Evolutionary conservation across 2,113 vertebrate species (phyloP).

Genomic region (Vimba vimba): DNA sequence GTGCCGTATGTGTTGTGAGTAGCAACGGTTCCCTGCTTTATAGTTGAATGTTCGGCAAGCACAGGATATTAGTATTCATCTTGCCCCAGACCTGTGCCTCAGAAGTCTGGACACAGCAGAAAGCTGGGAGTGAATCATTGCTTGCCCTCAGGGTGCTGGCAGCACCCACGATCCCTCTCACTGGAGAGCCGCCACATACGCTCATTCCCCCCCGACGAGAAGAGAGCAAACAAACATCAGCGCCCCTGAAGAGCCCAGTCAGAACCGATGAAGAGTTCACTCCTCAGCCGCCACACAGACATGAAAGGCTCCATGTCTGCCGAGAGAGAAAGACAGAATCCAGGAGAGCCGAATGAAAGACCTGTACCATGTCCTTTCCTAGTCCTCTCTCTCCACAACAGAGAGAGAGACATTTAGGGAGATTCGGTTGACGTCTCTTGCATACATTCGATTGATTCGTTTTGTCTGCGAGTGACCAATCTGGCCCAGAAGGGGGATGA

Average conservation of each 20-base stretch:
- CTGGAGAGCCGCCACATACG: slow-evolving; percentile 41
- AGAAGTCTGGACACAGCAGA: slow-evolving; percentile 50
- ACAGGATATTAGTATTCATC: slow-evolving; percentile 47
- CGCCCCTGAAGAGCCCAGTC: slow-evolving; percentile 32
- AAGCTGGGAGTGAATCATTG: slow-evolving; percentile 47
- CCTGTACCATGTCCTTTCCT: neutral
- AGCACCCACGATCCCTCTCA: slow-evolving; percentile 24
- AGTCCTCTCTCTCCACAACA: neutral
- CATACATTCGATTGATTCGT: slow-evolving; percentile 54
- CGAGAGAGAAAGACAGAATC: neutral
- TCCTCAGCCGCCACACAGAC: neutral
- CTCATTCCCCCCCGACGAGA: slow-evolving; percentile 30
- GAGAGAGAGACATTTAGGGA: slow-evolving; percentile 3
- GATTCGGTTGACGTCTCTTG: slow-evolving; percentile 39
- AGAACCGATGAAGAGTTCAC: slow-evolving; percentile 22
- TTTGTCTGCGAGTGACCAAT: slow-evolving; percentile 37
- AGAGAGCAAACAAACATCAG: slow-evolving; percentile 41
- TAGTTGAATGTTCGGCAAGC: neutral
- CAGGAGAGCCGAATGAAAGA: neutral
- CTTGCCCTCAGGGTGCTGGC: slow-evolving; percentile 39
- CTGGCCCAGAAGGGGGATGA: slow-evolving; percentile 18
- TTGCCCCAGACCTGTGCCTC: slow-evolving; percentile 26
- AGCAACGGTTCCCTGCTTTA: neutral
- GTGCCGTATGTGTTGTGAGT: neutral
- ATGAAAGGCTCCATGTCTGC: slow-evolving; percentile 12